A percentile compares a stretch with the other conserved stretches of the same genome.
Conservation (phyloP, 2,888 invertebrate species). For the Zaprionus bogoriensis region DNA sequence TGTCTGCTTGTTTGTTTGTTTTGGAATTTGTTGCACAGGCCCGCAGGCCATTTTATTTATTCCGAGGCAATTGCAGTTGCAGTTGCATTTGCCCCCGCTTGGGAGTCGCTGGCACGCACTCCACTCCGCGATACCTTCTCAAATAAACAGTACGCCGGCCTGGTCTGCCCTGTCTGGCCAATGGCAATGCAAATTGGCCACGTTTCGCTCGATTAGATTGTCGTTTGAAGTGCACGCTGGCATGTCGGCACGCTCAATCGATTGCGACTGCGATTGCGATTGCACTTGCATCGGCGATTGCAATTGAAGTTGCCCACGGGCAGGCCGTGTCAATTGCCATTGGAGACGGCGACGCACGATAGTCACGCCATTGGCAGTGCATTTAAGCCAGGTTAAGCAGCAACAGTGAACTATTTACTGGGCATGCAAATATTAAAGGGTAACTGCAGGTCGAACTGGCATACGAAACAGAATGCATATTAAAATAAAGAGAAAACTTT, state of each 20-base stretch:
- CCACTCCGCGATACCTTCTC: constrained; percentile 46
- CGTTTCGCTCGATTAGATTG: constrained; percentile 22
- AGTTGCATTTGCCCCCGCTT: constrained; percentile 8
- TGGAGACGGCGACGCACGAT: background rate
- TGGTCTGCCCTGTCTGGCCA: background rate
- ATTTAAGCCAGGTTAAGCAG: background rate
- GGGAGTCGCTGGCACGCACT: constrained; percentile 34
- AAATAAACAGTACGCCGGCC: constrained; percentile 55
- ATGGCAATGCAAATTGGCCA: constrained; percentile 43
- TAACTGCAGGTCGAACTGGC: too few species aligned
- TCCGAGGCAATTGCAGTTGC: constrained; percentile 19
- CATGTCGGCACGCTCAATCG: constrained; percentile 41
- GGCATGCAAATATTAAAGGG: too few species aligned
- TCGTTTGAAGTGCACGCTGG: background rate
- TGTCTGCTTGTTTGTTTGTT: constrained; percentile 33
- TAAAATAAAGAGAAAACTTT: too few species aligned
- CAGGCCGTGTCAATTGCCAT: constrained; percentile 4
- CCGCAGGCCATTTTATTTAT: constrained; percentile 55
- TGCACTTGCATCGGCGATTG: constrained; percentile 11
- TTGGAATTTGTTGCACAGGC: constrained; percentile 45
- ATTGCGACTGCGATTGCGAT: constrained; percentile 31
- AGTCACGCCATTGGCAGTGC: background rate
- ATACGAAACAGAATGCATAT: too few species aligned
- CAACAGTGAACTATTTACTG: too few species aligned
- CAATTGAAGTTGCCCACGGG: background rate